Evolutionary conservation across 2,797 vertebrate genomes (phyloP).

Genomic region (Melanotaenia nigrans): DNA sequence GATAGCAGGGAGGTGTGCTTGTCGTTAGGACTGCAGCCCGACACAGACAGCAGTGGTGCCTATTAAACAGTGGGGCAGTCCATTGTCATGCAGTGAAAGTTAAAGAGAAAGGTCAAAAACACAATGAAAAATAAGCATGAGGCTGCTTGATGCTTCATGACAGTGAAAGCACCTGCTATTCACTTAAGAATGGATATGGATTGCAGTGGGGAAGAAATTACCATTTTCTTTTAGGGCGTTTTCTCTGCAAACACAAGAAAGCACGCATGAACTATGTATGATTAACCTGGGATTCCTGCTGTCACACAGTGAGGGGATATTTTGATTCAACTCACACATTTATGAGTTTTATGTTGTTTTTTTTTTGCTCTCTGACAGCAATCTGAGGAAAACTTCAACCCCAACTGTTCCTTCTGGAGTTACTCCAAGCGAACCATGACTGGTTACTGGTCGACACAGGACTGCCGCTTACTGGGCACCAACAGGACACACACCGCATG

Average conservation of each 20-base stretch:
- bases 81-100: conserved; percentile 67
- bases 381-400: conserved; percentile 98
- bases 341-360: background rate
- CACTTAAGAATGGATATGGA: conserved; percentile 35
- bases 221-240: conserved; percentile 13
- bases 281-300: conserved; percentile 18
- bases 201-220: conserved; percentile 1
- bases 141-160: conserved; percentile 40
- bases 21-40: conserved; percentile 47
- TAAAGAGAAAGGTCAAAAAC: conserved; percentile 69
- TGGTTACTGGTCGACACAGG: conserved; percentile 96
- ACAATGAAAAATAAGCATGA: conserved; percentile 45
- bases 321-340: conserved; percentile 11
- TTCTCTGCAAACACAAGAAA: conserved; percentile 14
- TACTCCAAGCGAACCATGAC: conserved; percentile 96
- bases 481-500: conserved; percentile 96
- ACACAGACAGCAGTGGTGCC: conserved; percentile 44
- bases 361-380: conserved; percentile 78
- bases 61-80: conserved; percentile 70
- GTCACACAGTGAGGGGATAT: background rate
- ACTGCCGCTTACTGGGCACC: conserved; percentile 91
- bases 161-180: conserved; percentile 51
- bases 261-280: conserved; percentile 4
- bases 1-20: conserved; percentile 48
- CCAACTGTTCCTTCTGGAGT: conserved; percentile 99